phyloP scores from a whole-genome alignment of 2,797 vertebrate species.

The Syngnathus rostellatus region DNA sequence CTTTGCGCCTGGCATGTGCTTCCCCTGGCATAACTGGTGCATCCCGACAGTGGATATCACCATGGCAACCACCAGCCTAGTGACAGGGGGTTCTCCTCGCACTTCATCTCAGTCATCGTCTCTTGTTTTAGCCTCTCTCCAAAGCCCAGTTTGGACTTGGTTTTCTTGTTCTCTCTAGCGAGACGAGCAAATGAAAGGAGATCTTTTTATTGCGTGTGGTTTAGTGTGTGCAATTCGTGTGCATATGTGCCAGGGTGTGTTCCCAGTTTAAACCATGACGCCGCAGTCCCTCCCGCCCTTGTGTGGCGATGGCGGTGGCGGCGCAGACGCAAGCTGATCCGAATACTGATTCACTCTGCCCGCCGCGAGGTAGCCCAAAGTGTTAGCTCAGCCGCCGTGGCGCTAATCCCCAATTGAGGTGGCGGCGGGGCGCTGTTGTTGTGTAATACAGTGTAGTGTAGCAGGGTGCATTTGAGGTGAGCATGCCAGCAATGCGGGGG shows the following conservation, averaged over 20 bases:
- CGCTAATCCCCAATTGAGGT: conserved; percentile 47
- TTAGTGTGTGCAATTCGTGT: conserved; percentile 1
- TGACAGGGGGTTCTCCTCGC: conserved; percentile 33
- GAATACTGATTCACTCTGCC: conserved; percentile 51
- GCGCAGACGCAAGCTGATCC: conserved; percentile 50
- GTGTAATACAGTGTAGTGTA: conserved; percentile 59
- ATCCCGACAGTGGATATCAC: conserved; percentile 40
- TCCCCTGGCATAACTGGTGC: conserved; percentile 41
- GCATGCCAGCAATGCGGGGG: conserved; percentile 48
- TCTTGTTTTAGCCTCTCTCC: neutral
- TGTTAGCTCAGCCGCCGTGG: conserved; percentile 25
- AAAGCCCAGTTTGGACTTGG: neutral
- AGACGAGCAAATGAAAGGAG: conserved; percentile 3
- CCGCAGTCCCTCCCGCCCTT: conserved; percentile 33
- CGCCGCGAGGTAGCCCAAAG: conserved; percentile 18
- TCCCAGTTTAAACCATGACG: conserved; percentile 23
- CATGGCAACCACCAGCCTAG: conserved; percentile 52
- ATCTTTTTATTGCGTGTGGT: neutral
- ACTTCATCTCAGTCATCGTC: conserved; percentile 12
- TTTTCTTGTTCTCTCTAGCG: neutral
- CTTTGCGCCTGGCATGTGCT: conserved; percentile 46
- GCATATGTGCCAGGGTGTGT: neutral
- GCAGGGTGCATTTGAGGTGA: conserved; percentile 66
- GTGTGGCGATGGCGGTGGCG: conserved; percentile 3
- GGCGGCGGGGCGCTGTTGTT: conserved; percentile 39